Conservation (phyloP, 2,113 vertebrate genomes). For the Nibea coibor region DNA sequence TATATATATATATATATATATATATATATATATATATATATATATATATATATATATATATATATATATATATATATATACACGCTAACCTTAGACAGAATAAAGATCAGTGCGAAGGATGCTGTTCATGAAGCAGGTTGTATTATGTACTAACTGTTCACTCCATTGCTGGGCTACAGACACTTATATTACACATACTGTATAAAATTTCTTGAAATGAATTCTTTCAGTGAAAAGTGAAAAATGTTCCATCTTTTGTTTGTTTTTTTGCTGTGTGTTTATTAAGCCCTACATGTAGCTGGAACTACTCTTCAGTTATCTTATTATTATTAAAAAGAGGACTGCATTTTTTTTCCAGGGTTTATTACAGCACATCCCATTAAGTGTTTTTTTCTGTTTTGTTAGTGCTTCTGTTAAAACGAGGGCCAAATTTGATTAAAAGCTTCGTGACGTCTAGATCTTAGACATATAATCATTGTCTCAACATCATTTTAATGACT, state of each 20-base stretch:
- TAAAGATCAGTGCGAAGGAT: too few relatives aligned
- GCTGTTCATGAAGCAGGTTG: too few relatives aligned
- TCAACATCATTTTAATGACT: not conserved
- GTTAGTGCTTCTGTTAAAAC: not conserved
- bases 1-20: too few relatives aligned
- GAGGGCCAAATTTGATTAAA: not conserved
- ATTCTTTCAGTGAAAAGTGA: not conserved
- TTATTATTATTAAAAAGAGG: slow-evolving; percentile 30
- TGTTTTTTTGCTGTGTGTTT: slow-evolving; percentile 10
- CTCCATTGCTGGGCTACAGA: too few relatives aligned
- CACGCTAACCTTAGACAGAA: too few relatives aligned
- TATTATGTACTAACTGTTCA: too few relatives aligned
- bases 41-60: too few relatives aligned
- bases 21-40: too few relatives aligned
- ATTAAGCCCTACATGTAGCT: slow-evolving; percentile 34
- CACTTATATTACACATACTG: too few relatives aligned
- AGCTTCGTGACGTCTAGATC: not conserved
- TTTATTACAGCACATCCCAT: not conserved
- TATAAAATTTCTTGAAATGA: too few relatives aligned
- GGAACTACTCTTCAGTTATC: slow-evolving; percentile 3
- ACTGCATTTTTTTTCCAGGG: not conserved
- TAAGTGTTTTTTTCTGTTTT: not conserved
- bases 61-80: too few relatives aligned
- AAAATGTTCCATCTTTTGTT: not conserved
- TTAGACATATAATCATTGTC: not conserved